Conservation (phyloP, 2,113 vertebrate genomes). For the Hemicordylus capensis region DNA sequence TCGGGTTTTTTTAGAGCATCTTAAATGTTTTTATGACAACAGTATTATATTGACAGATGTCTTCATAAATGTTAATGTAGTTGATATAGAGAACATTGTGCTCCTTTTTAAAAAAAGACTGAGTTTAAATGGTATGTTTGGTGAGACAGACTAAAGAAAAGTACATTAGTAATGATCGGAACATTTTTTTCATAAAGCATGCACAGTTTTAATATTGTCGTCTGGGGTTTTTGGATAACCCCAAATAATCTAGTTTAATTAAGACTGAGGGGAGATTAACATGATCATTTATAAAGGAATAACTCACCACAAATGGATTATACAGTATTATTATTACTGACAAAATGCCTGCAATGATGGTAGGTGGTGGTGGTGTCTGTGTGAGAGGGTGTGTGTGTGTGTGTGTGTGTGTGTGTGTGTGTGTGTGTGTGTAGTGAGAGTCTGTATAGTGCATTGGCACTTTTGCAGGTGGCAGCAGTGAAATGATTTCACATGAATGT, state of each 20-base stretch:
- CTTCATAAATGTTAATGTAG: conserved; percentile 2
- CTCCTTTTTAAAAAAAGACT: conserved; percentile 4
- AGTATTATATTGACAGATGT: not conserved
- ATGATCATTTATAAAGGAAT: not conserved
- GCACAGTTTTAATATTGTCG: not conserved
- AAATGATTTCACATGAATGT: not conserved
- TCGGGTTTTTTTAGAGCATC: not conserved
- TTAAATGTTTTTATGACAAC: conserved; percentile 22
- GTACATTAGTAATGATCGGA: not conserved
- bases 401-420: no score
- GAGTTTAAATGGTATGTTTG: not conserved
- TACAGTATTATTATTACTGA: not conserved
- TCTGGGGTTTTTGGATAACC: not conserved
- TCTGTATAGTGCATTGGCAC: not conserved
- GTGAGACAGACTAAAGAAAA: not conserved
- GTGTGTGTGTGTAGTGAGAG: not conserved
- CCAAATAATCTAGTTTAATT: not conserved
- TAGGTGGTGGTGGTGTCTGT: no score
- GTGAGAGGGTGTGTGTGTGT: no score
- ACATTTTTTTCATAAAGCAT: not conserved
- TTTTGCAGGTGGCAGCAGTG: not conserved
- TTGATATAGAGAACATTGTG: not conserved
- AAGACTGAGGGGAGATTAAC: not conserved
- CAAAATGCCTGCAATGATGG: not conserved
- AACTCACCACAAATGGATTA: not conserved